Percentiles rank a stretch among this genome's conserved stretches.
Evolutionary conservation across 2,113 vertebrate species (phyloP).

Genomic region (Petrocephalus zakoni): DNA sequence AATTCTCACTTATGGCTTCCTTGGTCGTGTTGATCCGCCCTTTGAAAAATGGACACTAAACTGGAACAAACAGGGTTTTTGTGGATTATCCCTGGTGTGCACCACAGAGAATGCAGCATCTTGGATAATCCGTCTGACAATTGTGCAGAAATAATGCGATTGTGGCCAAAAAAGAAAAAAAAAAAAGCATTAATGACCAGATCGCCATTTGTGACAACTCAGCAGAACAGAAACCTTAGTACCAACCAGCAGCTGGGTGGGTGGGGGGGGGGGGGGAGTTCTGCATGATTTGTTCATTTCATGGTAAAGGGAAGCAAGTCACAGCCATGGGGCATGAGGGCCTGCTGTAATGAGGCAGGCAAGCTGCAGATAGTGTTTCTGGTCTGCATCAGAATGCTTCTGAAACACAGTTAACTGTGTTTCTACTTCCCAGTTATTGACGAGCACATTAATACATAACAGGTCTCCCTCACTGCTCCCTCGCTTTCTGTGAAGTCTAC

Average conservation of each 20-base stretch:
- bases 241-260: background rate
- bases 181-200: background rate
- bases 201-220: background rate
- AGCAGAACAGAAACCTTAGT: background rate
- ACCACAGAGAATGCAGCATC: background rate
- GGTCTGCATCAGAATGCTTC: background rate
- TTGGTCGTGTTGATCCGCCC: background rate
- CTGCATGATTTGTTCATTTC: background rate
- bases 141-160: conserved; percentile 7
- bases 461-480: background rate
- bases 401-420: background rate
- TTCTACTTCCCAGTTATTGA: background rate
- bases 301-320: background rate
- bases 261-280: background rate
- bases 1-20: background rate
- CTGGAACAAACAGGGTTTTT: background rate
- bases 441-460: background rate
- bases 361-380: background rate
- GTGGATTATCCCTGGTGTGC: background rate
- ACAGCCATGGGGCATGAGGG: background rate
- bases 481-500: no score
- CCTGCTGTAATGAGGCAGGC: background rate
- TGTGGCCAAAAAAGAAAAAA: background rate
- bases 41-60: conserved; percentile 10
- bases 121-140: background rate